Percentiles rank a stretch among this genome's conserved stretches.
phyloP scores from a whole-genome alignment of 1,140 invertebrate species.

The Chrysoperla carnea region DNA sequence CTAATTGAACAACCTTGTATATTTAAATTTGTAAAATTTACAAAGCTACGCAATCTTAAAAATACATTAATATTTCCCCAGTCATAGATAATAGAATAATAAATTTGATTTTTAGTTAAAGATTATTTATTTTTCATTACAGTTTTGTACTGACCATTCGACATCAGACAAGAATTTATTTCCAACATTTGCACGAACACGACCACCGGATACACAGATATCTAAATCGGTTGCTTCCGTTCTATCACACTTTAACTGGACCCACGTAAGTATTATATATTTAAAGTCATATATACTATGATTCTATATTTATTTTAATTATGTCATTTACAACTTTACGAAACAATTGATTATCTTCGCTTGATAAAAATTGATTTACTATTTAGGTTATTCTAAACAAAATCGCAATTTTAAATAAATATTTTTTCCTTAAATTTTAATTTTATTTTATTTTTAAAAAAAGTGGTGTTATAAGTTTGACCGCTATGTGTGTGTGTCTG shows the following conservation, averaged over 20 bases:
- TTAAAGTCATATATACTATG: neutral
- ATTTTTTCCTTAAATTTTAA: too few species aligned
- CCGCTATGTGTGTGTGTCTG: too few species aligned
- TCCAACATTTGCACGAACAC: constrained; percentile 81
- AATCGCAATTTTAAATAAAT: too few species aligned
- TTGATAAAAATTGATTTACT: neutral
- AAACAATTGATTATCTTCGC: too few species aligned
- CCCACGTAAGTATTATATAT: constrained; percentile 39
- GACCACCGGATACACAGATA: constrained; percentile 84
- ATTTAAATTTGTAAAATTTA: too few species aligned
- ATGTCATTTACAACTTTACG: neutral
- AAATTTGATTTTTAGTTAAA: too few species aligned
- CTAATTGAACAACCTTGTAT: too few species aligned
- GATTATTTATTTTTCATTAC: constrained; percentile 18
- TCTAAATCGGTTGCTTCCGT: constrained; percentile 74
- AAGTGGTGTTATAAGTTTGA: too few species aligned
- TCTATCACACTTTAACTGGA: constrained; percentile 62
- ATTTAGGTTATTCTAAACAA: neutral
- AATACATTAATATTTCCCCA: too few species aligned
- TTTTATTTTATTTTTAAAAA: too few species aligned
- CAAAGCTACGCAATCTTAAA: too few species aligned
- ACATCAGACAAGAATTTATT: constrained; percentile 75
- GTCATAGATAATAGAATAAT: too few species aligned
- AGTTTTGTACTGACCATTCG: constrained; percentile 75
- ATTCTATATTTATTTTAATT: neutral